Evolutionary conservation across 2,888 invertebrate species (phyloP).

Genomic region (Drosophila algonquin): DNA sequence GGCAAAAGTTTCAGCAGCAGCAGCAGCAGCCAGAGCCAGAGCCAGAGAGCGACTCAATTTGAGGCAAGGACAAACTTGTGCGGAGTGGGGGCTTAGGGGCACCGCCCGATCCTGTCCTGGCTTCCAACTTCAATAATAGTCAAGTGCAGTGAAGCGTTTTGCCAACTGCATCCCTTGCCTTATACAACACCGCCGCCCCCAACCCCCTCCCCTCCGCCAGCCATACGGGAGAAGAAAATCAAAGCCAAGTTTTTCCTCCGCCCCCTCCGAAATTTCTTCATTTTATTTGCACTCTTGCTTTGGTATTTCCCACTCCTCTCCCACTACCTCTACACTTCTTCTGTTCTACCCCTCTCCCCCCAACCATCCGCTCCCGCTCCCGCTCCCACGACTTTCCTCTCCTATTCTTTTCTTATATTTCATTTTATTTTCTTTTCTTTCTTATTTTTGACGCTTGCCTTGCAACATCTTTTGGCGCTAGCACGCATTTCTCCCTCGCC

Average conservation of each 20-base stretch:
- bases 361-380: conserved; percentile 31
- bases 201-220: conserved; percentile 3
- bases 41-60: conserved; percentile 66
- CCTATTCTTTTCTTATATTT: conserved; percentile 38
- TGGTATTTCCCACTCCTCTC: conserved; percentile 45
- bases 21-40: conserved; percentile 41
- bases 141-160: conserved; percentile 80
- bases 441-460: conserved; percentile 49
- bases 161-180: conserved; percentile 64
- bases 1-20: conserved; percentile 69
- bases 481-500: conserved; percentile 45
- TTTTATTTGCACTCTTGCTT: conserved; percentile 77
- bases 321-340: background rate
- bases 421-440: conserved; percentile 56
- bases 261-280: conserved; percentile 38
- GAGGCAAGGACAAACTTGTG: conserved; percentile 47
- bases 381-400: background rate
- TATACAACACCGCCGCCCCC: background rate
- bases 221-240: conserved; percentile 45
- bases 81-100: background rate
- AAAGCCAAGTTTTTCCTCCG: conserved; percentile 53
- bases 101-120: conserved; percentile 50
- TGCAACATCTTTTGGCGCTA: conserved; percentile 72
- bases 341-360: background rate
- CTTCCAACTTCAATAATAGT: conserved; percentile 76